These are phyloP conservation scores for Enteromius anoplus DNA, from an alignment of 2,797 vertebrate species.

Conservation along the genomic window DNA sequence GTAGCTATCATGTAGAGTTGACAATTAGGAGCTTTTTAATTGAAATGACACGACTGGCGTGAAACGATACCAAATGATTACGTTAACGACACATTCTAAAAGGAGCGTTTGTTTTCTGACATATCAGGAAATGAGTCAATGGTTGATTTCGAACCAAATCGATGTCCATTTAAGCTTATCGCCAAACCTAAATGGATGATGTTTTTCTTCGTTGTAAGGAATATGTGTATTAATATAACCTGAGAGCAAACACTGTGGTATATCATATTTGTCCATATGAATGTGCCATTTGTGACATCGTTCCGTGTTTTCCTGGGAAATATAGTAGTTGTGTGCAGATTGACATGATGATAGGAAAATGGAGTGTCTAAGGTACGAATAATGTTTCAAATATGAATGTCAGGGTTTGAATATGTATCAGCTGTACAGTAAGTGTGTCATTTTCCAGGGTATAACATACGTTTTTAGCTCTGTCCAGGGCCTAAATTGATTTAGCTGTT, in stretches of 20 bases:
- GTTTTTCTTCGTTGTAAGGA: constrained; percentile 13
- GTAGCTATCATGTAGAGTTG: constrained; percentile 18
- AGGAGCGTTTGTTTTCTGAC: constrained; percentile 44
- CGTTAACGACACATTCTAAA: constrained; percentile 10
- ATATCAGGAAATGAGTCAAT: constrained; percentile 49
- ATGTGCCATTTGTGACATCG: constrained; percentile 12
- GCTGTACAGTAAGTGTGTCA: constrained; percentile 28
- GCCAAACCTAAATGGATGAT: constrained; percentile 23
- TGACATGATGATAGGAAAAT: constrained; percentile 17
- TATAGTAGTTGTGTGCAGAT: background rate
- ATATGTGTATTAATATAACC: constrained; percentile 20
- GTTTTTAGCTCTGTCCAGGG: constrained; percentile 25
- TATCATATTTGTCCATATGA: constrained; percentile 19
- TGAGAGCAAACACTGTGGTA: constrained; percentile 41
- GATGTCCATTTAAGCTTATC: constrained; percentile 25
- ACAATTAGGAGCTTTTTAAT: constrained; percentile 24
- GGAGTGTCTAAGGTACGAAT: constrained; percentile 38
- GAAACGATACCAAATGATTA: constrained; percentile 26
- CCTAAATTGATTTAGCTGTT: constrained; percentile 36
- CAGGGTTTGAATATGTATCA: constrained; percentile 40
- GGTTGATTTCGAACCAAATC: constrained; percentile 43
- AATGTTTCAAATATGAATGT: constrained; percentile 23
- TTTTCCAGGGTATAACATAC: constrained; percentile 17
- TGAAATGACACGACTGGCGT: background rate
- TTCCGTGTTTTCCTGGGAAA: constrained; percentile 20